These are phyloP conservation scores for Cotesia congregata DNA, from an alignment of 2,888 invertebrate genomes.

Conservation along the genomic window DNA sequence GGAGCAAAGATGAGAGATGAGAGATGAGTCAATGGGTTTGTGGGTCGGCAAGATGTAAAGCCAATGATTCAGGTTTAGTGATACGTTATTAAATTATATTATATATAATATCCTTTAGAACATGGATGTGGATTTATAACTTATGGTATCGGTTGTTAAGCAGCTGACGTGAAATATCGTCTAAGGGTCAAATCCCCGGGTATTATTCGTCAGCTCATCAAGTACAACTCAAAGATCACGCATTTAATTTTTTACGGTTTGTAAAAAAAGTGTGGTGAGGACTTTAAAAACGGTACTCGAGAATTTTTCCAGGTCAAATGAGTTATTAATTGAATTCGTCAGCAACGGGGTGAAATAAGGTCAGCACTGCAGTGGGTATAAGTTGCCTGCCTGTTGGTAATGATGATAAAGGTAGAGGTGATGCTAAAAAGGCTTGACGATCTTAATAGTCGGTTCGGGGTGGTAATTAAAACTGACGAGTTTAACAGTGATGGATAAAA, in stretches of 20 bases:
- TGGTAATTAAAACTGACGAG: conserved; percentile 22
- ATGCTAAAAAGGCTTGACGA: conserved; percentile 9
- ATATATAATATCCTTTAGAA: background rate
- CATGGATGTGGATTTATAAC: background rate
- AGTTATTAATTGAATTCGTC: conserved; percentile 5
- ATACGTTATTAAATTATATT: background rate
- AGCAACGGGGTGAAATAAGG: background rate
- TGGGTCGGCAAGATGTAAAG: conserved; percentile 35
- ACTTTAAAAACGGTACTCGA: background rate
- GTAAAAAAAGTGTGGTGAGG: background rate
- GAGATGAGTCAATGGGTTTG: conserved; percentile 44
- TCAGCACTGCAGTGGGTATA: background rate
- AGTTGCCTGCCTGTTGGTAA: background rate
- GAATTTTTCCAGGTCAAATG: conserved; percentile 6
- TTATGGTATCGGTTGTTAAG: background rate
- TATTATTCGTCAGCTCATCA: background rate
- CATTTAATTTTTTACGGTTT: background rate
- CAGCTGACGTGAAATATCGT: background rate
- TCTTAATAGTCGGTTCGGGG: background rate
- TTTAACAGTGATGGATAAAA: conserved; percentile 19
- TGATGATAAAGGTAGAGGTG: background rate
- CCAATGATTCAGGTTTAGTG: conserved; percentile 5
- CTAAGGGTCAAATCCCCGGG: background rate
- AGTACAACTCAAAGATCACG: background rate
- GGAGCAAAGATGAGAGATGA: background rate